Base-by-base conservation (phyloP, 2,888 invertebrate species). In the Oconnorella tubifera region DNA sequence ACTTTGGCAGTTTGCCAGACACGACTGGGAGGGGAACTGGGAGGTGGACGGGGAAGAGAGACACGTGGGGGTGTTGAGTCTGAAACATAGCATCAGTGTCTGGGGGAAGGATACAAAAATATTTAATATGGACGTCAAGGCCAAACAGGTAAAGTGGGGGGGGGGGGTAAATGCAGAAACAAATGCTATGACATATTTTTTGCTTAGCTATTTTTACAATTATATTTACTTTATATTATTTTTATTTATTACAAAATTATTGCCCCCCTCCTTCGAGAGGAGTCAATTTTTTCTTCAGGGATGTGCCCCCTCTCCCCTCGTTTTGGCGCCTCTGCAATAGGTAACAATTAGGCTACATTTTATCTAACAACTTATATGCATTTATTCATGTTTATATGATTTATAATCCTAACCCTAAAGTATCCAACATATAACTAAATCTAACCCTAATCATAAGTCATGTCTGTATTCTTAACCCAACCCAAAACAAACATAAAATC, bases 11-110 rank as follows among this genome's bases (percentile, higher is more conserved):
- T 79, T 85, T 33, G 75, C 86, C 81, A 83, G 81, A 27, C 89
- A 89, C 77, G 78, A 83, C 2, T 89, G 89, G 89, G 73, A 80
- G 0, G 89, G 87, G 0, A 80, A 80, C 0, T 89, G 89, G 89
- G 73, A 76, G 0, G 81, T 81, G 0, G 79, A 82, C 1, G 84
- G 84, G 0, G 84, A 84, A 1, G 75, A 66, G 33, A 73, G 78
- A 0, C 90, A 92, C 80, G 84, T 86, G 0, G 89, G 90, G 0
- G 79, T 78, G 0, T 85, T 91, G 72, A 81, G 80, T 0, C 80
- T 92, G 0, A 84, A 83, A 0, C 91, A 92, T 72, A 83, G 85
- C 33, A 82, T 90, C 62, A 75, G 83, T n/a, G 74, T 89, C 2
- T 85, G 89, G 6, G 84, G 87, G 2, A 65, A 72, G 61, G 86